These are phyloP conservation scores for Timema cristinae DNA, from an alignment of 2,888 invertebrate genomes.

Conservation along the genomic window DNA sequence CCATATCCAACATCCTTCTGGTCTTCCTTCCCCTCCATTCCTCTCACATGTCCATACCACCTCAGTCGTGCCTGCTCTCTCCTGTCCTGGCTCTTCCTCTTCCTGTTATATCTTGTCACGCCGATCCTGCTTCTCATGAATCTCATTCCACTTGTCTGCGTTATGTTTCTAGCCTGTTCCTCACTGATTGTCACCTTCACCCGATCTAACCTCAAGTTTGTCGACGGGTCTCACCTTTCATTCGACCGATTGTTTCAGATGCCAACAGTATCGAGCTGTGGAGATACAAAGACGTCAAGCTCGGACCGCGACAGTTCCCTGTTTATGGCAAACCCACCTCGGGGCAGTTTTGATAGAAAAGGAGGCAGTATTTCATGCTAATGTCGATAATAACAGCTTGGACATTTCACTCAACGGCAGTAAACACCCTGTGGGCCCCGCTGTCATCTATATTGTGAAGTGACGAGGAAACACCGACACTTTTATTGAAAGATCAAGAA, in stretches of 20 bases:
- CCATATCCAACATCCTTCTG: too few species aligned
- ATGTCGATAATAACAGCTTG: slow-evolving; percentile 33
- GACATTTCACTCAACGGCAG: slow-evolving; percentile 21
- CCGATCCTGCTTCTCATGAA: not conserved
- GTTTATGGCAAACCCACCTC: slow-evolving; percentile 58
- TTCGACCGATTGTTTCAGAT: slow-evolving; percentile 51
- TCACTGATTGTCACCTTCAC: too few species aligned
- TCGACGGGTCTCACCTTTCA: too few species aligned
- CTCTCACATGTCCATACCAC: too few species aligned
- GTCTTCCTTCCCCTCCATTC: too few species aligned
- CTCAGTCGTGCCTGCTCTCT: too few species aligned
- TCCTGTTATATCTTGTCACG: not conserved
- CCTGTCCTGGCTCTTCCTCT: too few species aligned
- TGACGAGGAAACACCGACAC: not conserved
- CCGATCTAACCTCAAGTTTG: too few species aligned
- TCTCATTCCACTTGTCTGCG: too few species aligned
- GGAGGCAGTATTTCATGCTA: slow-evolving; percentile 45
- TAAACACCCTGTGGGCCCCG: slow-evolving; percentile 18
- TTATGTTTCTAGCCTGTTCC: too few species aligned
- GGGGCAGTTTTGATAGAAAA: slow-evolving; percentile 54
- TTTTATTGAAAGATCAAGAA: too few species aligned
- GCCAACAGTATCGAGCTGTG: slow-evolving; percentile 61
- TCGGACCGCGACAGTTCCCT: slow-evolving; percentile 76
- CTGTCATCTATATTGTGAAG: slow-evolving; percentile 25
- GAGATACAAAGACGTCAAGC: slow-evolving; percentile 68